Evolutionary conservation across 2,113 vertebrate genomes (phyloP), one percentile per base, ranked within the genome.

Genomic region (Speoplatyrhinus poulsoni): DNA sequence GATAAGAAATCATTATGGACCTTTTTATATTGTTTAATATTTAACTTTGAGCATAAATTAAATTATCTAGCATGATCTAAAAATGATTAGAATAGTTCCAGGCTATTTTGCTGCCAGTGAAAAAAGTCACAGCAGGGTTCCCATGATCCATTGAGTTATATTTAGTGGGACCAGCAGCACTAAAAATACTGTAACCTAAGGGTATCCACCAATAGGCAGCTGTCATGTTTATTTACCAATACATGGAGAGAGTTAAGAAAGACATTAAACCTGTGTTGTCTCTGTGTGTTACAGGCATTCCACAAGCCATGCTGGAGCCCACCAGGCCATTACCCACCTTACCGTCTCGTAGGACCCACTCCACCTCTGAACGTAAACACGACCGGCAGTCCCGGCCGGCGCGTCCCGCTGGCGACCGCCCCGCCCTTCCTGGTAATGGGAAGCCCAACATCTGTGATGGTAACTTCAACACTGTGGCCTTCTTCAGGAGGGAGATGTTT

Each of bases 371-470:
- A 52, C 92, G 95, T 41, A 97, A 98, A 46, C 95, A 95, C 0
- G 95, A 97, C 75, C 93, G 96, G 0, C 94, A 95, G 41, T 91
- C 95, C 17, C 93, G 95, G 0, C 94, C 96, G 56, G 91, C 94
- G 0, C 93, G 94, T 0, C 96, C 95, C 13, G 85, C 94, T 0
- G 95, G 94, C 12, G 96, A 97, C 46, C 92, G 95, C 6, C 96
- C 97, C 0, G 93, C 94, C n/a, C 88, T 91, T 52, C 95, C 96
- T 0, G 92, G 92, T 0, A 94, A 93, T 26, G 88, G 92, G n/a
- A 97, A 96, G 83, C 98, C 98, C 0, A 96, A 97, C 92, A 98
- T 99, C 87, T 99, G 98, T 1, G 98, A 99, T 33, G 98, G 98
- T 72, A 96, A 98, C 88, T 99, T 98, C 85, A 98, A 99, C 90